These are phyloP conservation scores for Bombus turneri DNA, from an alignment of 1,140 invertebrate species.

Conservation along the genomic window DNA sequence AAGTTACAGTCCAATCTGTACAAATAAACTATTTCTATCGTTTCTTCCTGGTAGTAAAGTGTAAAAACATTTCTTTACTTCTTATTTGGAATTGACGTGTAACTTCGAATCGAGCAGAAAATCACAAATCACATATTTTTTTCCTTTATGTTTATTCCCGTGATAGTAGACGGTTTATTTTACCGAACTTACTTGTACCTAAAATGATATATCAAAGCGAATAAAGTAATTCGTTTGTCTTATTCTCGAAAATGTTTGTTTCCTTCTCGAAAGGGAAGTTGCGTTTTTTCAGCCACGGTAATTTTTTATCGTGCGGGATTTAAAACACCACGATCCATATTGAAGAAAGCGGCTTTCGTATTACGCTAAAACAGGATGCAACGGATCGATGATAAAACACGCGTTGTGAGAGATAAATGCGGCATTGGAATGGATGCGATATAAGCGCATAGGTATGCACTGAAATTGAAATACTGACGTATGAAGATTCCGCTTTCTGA, in stretches of 20 bases:
- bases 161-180: too few relatives aligned
- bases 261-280: background rate
- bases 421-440: constrained; percentile 20
- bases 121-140: too few relatives aligned
- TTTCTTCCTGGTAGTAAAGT: too few relatives aligned
- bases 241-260: background rate
- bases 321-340: background rate
- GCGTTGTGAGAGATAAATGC: background rate
- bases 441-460: constrained; percentile 21
- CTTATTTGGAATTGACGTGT: too few relatives aligned
- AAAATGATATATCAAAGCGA: background rate
- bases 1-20: too few relatives aligned
- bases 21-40: too few relatives aligned
- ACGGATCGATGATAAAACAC: constrained; percentile 32
- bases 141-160: too few relatives aligned
- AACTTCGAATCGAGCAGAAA: too few relatives aligned
- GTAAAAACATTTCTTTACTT: too few relatives aligned
- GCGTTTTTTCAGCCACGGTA: too few relatives aligned
- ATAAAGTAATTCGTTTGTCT: background rate
- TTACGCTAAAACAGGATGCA: constrained; percentile 2
- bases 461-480: constrained; percentile 5
- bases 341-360: background rate
- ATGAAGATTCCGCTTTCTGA: constrained; percentile 38
- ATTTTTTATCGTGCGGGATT: background rate
- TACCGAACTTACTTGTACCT: too few relatives aligned